These are phyloP conservation scores for Hydrolagus colliei DNA, from an alignment of 2,797 vertebrate genomes.

Conservation along the genomic window DNA sequence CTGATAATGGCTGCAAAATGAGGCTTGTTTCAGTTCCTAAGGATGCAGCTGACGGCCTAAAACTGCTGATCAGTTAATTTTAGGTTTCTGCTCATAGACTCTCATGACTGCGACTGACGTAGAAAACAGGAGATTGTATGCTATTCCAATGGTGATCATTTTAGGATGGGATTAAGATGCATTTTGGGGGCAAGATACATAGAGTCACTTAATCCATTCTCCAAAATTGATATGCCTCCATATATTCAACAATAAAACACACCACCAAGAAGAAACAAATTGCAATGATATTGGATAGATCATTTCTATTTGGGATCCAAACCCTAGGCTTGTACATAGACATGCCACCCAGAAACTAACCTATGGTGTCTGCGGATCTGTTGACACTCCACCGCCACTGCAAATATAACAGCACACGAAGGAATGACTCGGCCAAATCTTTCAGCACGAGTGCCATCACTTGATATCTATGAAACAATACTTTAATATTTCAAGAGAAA, in stretches of 20 bases:
- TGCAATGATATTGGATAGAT: neutral
- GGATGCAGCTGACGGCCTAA: too few relatives aligned
- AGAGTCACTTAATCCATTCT: neutral
- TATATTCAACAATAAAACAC: neutral
- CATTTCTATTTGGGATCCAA: neutral
- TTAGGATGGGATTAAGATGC: neutral
- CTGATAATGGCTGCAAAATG: too few relatives aligned
- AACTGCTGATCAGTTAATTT: too few relatives aligned
- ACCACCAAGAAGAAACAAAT: neutral
- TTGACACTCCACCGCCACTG: conserved; percentile 78
- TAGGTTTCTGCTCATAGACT: too few relatives aligned
- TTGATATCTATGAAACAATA: conserved; percentile 35
- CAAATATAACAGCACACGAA: conserved; percentile 77
- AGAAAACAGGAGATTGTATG: too few relatives aligned
- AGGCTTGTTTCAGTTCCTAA: too few relatives aligned
- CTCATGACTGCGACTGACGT: too few relatives aligned
- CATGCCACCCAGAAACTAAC: conserved; percentile 46
- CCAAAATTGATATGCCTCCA: neutral
- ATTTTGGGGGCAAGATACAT: neutral
- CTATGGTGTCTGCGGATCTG: conserved; percentile 91
- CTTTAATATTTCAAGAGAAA: conserved; percentile 36
- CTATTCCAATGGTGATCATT: neutral
- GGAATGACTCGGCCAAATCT: conserved; percentile 83
- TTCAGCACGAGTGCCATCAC: conserved; percentile 44
- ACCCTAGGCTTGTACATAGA: neutral